Percentiles rank a stretch among this genome's conserved stretches.
Conservation (phyloP, 1,140 invertebrate genomes). For the Platorchestia sp. region DNA sequence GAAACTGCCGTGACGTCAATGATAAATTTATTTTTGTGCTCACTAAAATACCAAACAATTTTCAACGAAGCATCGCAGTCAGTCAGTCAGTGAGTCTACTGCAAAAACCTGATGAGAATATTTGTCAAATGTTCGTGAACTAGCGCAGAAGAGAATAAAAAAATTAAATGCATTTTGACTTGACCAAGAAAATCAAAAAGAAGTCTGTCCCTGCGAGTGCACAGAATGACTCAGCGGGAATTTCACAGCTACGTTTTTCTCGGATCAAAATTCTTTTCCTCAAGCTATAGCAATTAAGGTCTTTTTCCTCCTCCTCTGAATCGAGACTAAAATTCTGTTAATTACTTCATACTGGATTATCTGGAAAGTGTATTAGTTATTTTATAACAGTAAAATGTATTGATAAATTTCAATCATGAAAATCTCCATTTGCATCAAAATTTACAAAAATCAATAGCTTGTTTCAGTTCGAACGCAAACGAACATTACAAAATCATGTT, state of each 20-base stretch:
- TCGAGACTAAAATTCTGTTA: background rate
- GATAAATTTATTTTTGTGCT: too few species aligned
- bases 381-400: background rate
- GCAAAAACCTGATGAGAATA: too few species aligned
- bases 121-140: too few species aligned
- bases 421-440: background rate
- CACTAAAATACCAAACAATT: too few species aligned
- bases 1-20: too few species aligned
- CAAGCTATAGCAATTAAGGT: background rate
- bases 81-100: too few species aligned
- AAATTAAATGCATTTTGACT: background rate
- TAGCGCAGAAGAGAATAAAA: background rate
- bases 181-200: background rate
- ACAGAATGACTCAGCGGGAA: background rate
- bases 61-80: too few species aligned
- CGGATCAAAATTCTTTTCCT: too few species aligned
- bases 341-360: background rate
- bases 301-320: background rate
- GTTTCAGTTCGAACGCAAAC: background rate
- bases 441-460: background rate
- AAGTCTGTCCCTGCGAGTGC: background rate
- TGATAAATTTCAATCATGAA: background rate
- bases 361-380: background rate
- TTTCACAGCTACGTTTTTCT: background rate
- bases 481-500: background rate